These are phyloP conservation scores for Vidua chalybeata DNA, from an alignment of 2,113 vertebrate genomes.

Conservation along the genomic window DNA sequence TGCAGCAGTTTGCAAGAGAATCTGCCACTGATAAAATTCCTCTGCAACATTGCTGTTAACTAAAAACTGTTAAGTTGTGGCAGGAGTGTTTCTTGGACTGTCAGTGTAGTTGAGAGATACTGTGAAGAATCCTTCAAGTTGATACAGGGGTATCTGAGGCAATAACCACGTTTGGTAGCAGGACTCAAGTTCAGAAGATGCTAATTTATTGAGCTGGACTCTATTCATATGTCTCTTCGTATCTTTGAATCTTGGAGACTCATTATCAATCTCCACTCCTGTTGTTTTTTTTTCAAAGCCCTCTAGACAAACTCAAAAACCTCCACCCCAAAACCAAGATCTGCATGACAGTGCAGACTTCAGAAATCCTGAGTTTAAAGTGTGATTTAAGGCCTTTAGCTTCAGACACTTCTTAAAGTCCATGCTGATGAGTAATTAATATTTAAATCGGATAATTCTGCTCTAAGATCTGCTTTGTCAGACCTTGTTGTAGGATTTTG, in stretches of 20 bases:
- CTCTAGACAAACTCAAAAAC: not conserved
- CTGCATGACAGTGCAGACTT: not conserved
- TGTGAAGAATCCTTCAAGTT: not conserved
- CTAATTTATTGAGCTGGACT: not conserved
- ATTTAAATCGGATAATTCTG: slow-evolving; percentile 24
- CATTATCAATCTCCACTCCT: not conserved
- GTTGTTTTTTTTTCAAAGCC: not conserved
- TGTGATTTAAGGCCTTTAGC: slow-evolving; percentile 22
- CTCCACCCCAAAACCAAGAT: not conserved
- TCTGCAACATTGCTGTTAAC: not conserved
- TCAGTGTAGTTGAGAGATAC: not conserved
- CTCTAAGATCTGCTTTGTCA: slow-evolving; percentile 5
- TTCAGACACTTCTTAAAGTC: not conserved
- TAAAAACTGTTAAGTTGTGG: not conserved
- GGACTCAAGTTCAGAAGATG: not conserved
- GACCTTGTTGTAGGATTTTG: slow-evolving; percentile 5
- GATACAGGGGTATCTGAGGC: not conserved
- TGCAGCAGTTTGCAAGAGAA: not conserved
- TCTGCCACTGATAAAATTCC: not conserved
- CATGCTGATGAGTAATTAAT: slow-evolving; percentile 45
- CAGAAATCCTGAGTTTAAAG: not conserved
- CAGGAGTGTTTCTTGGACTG: not conserved
- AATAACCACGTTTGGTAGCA: not conserved
- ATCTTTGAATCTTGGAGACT: not conserved
- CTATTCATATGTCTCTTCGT: not conserved